Base-by-base conservation (phyloP, 1,140 invertebrate genomes). In the Tetramorium simillimum region DNA sequence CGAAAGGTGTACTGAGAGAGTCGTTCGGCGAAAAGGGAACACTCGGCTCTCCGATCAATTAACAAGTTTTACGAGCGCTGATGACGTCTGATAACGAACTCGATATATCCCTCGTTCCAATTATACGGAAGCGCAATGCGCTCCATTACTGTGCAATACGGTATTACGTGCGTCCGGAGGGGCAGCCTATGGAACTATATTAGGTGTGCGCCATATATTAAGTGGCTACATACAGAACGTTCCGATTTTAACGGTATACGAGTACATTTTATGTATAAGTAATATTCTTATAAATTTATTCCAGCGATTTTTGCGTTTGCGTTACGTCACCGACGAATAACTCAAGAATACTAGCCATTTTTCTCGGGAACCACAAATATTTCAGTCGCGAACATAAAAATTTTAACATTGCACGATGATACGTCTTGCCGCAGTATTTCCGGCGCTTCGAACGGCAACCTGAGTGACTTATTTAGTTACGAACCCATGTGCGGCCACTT, bases 11-110 rank as follows among this genome's bases (percentile, higher is more conserved):
- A 18, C 40, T 16, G 24, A 49, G 46, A 49, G 53, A 75, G 56
- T 18, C 53, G 51, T 58, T 60, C 46, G 33, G 73, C 75, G 75
- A 86, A 86, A 86, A 88, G 46, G 78, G 56, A 88, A 53, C 72
- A 78, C 18, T n/a, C 12, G 18, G 0, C 24, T 33, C 43, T 65
- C 40, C 67, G 14, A 60, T 77, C 46, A 73, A 85, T 78, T 78
- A 78, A 78, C 33, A 78, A 43, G 16, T 63, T 85, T 78, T 78
- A 85, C 49, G 75, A 78, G 46, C 72, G 21, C 12, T 53, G 73
- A 65, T 78, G 62, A 78, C 21, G 18, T 18, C 58, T 62, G 53
- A 76, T 85, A 76, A 75, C 46, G 18, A 85, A 16, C 24, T 3
- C 51, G 14, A 70, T 49, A 53, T 12, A 24, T 21, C 24, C 49